Conservation (phyloP, 2,888 invertebrate species). For the Drosophila acutilabella region DNA sequence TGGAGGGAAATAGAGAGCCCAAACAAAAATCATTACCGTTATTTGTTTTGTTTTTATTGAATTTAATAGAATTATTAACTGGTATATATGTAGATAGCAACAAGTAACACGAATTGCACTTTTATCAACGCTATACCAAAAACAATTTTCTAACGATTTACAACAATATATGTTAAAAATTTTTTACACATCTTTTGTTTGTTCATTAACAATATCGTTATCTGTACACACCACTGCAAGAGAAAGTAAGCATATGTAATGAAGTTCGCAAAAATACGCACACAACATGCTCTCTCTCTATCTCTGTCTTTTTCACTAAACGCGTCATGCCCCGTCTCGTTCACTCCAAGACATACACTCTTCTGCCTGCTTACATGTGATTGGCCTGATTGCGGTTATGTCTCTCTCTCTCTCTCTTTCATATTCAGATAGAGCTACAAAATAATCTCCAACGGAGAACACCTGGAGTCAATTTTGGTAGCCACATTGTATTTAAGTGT, state of each 20-base stretch:
- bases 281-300: slow-evolving; percentile 15
- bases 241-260: slow-evolving; percentile 40
- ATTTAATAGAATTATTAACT: slow-evolving; percentile 75
- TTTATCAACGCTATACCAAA: slow-evolving; percentile 62
- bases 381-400: slow-evolving; percentile 51
- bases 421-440: slow-evolving; percentile 19
- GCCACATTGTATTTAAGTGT: slow-evolving; percentile 24
- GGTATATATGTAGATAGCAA: slow-evolving; percentile 76
- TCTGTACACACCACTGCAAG: slow-evolving; percentile 50
- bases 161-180: slow-evolving; percentile 66
- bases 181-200: slow-evolving; percentile 44
- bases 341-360: slow-evolving; percentile 30
- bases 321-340: neutral
- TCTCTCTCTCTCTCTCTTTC: slow-evolving; percentile 11
- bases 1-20: neutral
- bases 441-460: slow-evolving; percentile 19
- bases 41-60: slow-evolving; percentile 54
- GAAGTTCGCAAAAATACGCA: slow-evolving; percentile 25
- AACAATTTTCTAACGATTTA: slow-evolving; percentile 77
- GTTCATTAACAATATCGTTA: slow-evolving; percentile 48
- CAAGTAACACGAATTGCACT: slow-evolving; percentile 72
- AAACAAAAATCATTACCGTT: slow-evolving; percentile 8
- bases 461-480: slow-evolving; percentile 15
- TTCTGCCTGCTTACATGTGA: slow-evolving; percentile 34
- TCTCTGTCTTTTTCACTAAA: neutral